Percentiles rank a stretch among this genome's conserved stretches.
Evolutionary conservation across 2,797 vertebrate genomes (phyloP).

Genomic region (Phalloptychus januarius): DNA sequence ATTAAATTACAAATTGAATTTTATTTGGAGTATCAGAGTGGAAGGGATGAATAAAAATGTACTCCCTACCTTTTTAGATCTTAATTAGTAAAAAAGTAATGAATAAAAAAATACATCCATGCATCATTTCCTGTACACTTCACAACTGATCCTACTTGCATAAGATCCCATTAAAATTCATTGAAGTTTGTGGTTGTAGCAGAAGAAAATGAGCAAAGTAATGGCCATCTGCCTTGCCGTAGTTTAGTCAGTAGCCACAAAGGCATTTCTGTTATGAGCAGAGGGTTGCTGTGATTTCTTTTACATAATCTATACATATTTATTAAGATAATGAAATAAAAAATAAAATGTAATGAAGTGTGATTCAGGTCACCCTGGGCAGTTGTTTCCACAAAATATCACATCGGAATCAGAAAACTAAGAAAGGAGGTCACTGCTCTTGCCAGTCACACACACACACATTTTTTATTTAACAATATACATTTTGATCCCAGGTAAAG

Average conservation of each 20-base stretch:
- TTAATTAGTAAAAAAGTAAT: neutral
- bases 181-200: neutral
- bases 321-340: too few relatives aligned
- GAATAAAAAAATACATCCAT: neutral
- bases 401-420: neutral
- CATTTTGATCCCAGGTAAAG: neutral
- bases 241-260: neutral
- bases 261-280: neutral
- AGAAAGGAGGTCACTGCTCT: neutral
- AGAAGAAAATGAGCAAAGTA: neutral
- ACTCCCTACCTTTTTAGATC: neutral
- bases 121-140: neutral
- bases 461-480: neutral
- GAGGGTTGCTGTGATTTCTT: neutral
- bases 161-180: neutral
- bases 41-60: neutral
- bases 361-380: neutral
- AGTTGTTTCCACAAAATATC: neutral
- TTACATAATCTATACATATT: too few relatives aligned
- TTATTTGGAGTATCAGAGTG: too few relatives aligned
- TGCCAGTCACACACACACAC: neutral
- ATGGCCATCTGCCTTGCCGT: neutral
- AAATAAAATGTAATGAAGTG: neutral
- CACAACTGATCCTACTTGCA: neutral
- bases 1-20: too few relatives aligned